A percentile compares a stretch with the other conserved stretches of the same genome.
Conservation (phyloP, 2,113 vertebrate species). For the Nerophis lumbriciformis region DNA sequence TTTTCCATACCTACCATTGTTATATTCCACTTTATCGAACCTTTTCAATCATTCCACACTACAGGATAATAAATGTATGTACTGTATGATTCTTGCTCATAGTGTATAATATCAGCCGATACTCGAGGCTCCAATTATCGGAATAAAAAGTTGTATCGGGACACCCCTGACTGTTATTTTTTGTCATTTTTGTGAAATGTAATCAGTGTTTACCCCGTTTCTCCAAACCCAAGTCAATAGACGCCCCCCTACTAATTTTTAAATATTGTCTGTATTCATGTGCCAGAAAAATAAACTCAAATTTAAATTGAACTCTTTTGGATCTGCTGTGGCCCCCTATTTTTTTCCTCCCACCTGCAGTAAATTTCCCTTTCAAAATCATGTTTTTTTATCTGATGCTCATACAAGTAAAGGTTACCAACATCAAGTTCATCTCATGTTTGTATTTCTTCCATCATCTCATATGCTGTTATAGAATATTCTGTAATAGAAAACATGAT, state of each 20-base stretch:
- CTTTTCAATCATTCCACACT: too few relatives aligned
- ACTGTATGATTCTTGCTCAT: too few relatives aligned
- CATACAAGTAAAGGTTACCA: constrained; percentile 57
- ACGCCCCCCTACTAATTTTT: constrained; percentile 21
- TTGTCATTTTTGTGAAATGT: constrained; percentile 57
- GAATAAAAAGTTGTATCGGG: too few relatives aligned
- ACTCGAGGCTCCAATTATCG: too few relatives aligned
- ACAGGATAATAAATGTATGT: too few relatives aligned
- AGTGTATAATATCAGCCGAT: too few relatives aligned
- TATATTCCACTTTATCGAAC: too few relatives aligned
- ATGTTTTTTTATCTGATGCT: constrained; percentile 56
- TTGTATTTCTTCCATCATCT: constrained; percentile 1
- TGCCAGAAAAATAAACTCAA: constrained; percentile 45
- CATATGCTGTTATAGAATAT: not conserved
- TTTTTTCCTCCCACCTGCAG: constrained; percentile 36
- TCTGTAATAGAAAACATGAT: not conserved
- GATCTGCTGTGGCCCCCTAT: constrained; percentile 42
- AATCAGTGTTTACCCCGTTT: constrained; percentile 31
- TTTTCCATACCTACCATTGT: too few relatives aligned
- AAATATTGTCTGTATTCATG: constrained; percentile 53
- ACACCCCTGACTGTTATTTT: not conserved
- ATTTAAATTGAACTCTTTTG: constrained; percentile 34
- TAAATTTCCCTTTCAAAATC: constrained; percentile 39
- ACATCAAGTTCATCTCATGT: constrained; percentile 18
- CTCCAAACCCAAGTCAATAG: constrained; percentile 24